Evolutionary conservation across 2,888 invertebrate species (phyloP), one percentile per base, ranked within the genome.

Genomic region (Drosophila anomalata): DNA sequence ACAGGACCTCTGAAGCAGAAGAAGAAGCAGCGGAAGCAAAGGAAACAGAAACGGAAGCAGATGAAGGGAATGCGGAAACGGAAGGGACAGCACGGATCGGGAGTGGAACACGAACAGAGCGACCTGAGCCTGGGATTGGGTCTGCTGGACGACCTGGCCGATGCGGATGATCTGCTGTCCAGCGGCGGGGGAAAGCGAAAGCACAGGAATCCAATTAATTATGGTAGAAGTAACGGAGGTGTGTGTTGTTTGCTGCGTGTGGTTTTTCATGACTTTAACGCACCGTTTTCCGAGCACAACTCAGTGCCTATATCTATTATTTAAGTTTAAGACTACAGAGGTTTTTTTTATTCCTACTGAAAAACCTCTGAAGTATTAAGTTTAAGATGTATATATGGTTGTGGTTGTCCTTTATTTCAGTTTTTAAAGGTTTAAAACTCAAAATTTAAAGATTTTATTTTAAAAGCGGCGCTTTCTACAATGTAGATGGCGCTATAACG

Each of bases 141-240:
- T 0, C 60, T 90, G 20, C 77, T 90, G 47, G 90, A 90, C 14
- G 90, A 89, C 5, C 63, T 90, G 65, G 66, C 74, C n/a, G 83
- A 78, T 36, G 77, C 76, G 4, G 81, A 76, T 17, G 78, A 77
- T 46, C 71, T 73, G 44, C 42, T 75, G 31, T 54, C 50, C n/a
- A 73, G 76, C 48, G 75, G 60, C 73, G 76, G 73, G 42, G 78
- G 79, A 65, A 90, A 89, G 65, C 88, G 82, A 76, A 90, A 90
- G 77, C 85, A 89, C 70, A 91, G 90, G 79, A 76, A 83, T 70
- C 89, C 90, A 77, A 79, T 87, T 75, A 92, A 91, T 89, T 90
- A 91, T 91, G 92, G 92, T 92, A 92, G 91, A 91, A 90, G 90
- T 90, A 89, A 88, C 83, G 90, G 90, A 90, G 90, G 90, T 90